A percentile compares a stretch with the other conserved stretches of the same genome.
Conservation (phyloP, 2,888 invertebrate species). For the Campaea margaritaria region DNA sequence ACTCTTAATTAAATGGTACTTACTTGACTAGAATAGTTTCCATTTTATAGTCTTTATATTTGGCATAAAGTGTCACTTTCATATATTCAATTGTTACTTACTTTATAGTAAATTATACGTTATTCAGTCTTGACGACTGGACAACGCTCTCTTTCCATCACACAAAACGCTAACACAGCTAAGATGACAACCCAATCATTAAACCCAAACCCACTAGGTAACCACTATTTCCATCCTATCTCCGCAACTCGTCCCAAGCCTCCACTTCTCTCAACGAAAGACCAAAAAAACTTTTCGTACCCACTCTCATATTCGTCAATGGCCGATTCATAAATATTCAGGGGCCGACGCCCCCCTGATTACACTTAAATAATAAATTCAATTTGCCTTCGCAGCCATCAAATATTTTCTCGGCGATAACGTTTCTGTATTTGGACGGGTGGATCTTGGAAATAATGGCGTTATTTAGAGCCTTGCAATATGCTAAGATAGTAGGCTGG, state of each 20-base stretch:
- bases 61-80: too few relatives aligned
- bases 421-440: constrained; percentile 76
- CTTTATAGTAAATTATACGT: too few relatives aligned
- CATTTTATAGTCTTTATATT: too few relatives aligned
- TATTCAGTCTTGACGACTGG: too few relatives aligned
- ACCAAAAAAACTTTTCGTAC: constrained; percentile 40
- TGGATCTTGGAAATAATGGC: constrained; percentile 76
- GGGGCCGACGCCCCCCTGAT: constrained; percentile 57
- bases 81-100: too few relatives aligned
- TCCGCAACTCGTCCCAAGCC: constrained; percentile 42
- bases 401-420: constrained; percentile 77
- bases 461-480: constrained; percentile 84
- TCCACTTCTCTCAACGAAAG: constrained; percentile 36
- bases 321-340: constrained; percentile 66
- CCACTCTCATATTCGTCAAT: constrained; percentile 66
- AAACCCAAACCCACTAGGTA: constrained; percentile 7
- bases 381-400: constrained; percentile 76
- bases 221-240: constrained; percentile 36
- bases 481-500: constrained; percentile 84
- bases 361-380: constrained; percentile 82
- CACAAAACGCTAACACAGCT: not conserved
- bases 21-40: too few relatives aligned
- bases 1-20: too few relatives aligned
- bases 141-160: not conserved
- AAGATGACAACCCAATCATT: constrained; percentile 18